Evolutionary conservation across 1,140 invertebrate genomes (phyloP).

Genomic region (Andrena cerasifolii): DNA sequence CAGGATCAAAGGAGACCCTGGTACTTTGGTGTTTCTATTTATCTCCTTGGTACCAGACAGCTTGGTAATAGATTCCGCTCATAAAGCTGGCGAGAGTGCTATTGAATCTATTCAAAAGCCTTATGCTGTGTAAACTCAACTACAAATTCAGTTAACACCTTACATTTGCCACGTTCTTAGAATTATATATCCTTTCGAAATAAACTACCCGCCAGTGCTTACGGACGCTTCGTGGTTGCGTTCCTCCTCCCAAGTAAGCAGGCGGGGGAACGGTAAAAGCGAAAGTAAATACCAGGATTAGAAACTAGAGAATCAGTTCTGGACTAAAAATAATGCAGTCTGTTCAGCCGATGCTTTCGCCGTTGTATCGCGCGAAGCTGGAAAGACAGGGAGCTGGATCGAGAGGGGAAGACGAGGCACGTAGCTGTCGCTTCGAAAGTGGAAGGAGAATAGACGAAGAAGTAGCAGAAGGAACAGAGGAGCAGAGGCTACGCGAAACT

Average conservation of each 20-base stretch:
- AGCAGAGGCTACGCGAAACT: slow-evolving; percentile 35
- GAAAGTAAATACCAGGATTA: background rate
- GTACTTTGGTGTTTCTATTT: background rate
- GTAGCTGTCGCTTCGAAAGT: slow-evolving; percentile 26
- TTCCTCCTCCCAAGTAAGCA: no score
- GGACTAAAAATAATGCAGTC: background rate
- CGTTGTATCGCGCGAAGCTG: background rate
- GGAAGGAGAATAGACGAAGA: background rate
- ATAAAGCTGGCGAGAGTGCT: no score
- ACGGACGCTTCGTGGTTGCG: no score
- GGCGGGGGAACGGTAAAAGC: no score
- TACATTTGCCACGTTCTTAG: no score
- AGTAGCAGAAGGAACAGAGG: slow-evolving; percentile 27
- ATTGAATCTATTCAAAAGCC: no score
- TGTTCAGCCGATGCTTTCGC: background rate
- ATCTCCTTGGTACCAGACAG: background rate
- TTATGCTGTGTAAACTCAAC: no score
- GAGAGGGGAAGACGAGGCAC: slow-evolving; percentile 8
- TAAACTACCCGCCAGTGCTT: no score
- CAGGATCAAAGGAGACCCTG: background rate
- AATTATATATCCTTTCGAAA: no score
- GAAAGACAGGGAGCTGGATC: background rate
- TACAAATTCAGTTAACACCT: no score
- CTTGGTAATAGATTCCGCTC: background rate
- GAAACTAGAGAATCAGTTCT: background rate